Percentiles rank a stretch among this genome's conserved stretches.
These are phyloP conservation scores for Rhynchomys soricoides DNA, from an alignment of 2,113 vertebrate species.

Conservation along the genomic window DNA sequence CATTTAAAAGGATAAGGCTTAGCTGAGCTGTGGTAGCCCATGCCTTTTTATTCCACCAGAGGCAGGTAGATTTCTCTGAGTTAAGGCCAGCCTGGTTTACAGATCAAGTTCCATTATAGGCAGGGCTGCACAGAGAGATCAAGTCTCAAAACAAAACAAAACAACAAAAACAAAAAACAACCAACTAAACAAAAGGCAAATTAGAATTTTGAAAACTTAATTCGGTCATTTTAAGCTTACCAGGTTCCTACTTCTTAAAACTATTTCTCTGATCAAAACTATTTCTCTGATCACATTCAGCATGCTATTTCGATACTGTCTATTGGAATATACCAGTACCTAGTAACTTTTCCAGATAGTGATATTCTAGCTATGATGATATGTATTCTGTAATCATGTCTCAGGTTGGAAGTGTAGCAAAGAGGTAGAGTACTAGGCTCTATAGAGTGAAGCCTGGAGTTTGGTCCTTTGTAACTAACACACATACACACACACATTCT, in stretches of 20 bases:
- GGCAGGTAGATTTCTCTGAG: background rate
- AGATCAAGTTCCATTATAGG: background rate
- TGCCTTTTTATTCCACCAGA: background rate
- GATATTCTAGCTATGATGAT: background rate
- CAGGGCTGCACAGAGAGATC: background rate
- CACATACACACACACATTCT: background rate
- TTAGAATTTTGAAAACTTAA: conserved; percentile 32
- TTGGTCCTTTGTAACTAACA: background rate
- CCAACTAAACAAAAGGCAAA: background rate
- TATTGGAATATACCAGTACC: background rate
- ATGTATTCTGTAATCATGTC: background rate
- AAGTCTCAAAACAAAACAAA: no score
- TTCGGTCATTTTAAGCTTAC: background rate
- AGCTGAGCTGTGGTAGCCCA: background rate
- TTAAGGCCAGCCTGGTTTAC: background rate
- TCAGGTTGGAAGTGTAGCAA: background rate
- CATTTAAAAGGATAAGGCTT: background rate
- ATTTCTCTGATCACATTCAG: background rate
- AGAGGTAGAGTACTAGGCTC: background rate
- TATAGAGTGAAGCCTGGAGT: background rate
- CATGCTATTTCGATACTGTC: background rate
- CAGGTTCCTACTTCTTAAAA: background rate
- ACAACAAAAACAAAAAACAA: background rate
- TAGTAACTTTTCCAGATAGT: background rate
- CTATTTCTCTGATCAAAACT: background rate